Evolutionary conservation across 2,113 vertebrate species (phyloP), one percentile per base, ranked within the genome.

Genomic region (Falcunculus frontatus): DNA sequence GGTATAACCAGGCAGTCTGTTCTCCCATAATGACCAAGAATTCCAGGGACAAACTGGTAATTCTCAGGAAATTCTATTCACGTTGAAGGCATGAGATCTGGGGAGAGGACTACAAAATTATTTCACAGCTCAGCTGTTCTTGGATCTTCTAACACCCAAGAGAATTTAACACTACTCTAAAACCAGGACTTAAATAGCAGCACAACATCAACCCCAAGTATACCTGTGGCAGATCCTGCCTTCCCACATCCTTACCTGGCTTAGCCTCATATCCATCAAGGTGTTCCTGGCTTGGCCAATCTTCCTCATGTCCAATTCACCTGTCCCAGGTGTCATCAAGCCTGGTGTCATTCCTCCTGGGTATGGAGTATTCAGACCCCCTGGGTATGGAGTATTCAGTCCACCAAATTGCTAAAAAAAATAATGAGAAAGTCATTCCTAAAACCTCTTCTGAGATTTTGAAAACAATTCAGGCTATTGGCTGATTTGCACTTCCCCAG

Each of bases 271-370:
- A 91, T 99, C 99, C 99, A 99, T 99, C 89, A 99, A 97, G 2
- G 99, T 99, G 96, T 99, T 99, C 78, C 99, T 99, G 68, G 99
- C 99, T 96, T 99, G 99, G 42, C 99, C 99, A 46, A 99, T 99
- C 97, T 99, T 99, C 95, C 99, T 99, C 99, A 99, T 99, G 96
- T 99, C 99, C 97, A 99, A 93, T 73, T 99, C 99, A 21, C 99
- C 99, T 22, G 99, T 99, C 11, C 99, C 99, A 35, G 99, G 99
- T 11, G 99, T 99, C 99, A 99, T 99, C 83, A 99, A 84, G 11
- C 99, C 99, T 14, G 99, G 99, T 2, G 99, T 99, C 99, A 99
- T 99, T 73, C 98, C 99, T 53, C 99, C 99, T 30, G 99, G 99
- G 87, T 99, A 99, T 0, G 99, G 99, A 9, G 98, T 99, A 97